These are phyloP conservation scores for Tiliacea citrago DNA, from an alignment of 2,888 invertebrate species.

Conservation along the genomic window DNA sequence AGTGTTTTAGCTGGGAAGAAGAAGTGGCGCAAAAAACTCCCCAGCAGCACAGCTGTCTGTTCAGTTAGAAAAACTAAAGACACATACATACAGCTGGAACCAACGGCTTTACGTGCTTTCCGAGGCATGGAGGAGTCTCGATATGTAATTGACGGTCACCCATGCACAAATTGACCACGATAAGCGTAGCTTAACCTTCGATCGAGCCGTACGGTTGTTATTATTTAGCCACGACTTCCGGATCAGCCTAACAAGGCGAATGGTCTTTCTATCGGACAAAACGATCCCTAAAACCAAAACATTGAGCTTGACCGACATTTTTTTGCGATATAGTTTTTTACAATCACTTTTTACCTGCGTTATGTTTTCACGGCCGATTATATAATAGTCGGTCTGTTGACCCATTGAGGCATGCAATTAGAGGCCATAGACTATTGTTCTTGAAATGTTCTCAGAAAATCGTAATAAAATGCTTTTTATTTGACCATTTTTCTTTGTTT, in stretches of 20 bases:
- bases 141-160: no score
- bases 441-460: constrained; percentile 47
- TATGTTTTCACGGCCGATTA: constrained; percentile 67
- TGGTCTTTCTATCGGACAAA: constrained; percentile 19
- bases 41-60: no score
- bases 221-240: no score
- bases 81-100: no score
- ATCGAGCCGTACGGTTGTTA: not conserved
- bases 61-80: no score
- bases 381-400: constrained; percentile 62
- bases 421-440: constrained; percentile 58
- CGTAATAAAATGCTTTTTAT: constrained; percentile 14
- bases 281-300: constrained; percentile 44
- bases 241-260: not conserved
- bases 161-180: not conserved
- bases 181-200: no score
- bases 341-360: constrained; percentile 64
- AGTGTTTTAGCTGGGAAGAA: no score
- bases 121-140: not conserved
- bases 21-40: no score
- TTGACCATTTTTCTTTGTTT: not conserved
- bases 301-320: constrained; percentile 68
- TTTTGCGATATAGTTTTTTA: constrained; percentile 52
- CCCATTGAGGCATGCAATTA: constrained; percentile 47
- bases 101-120: no score